phyloP scores from a whole-genome alignment of 2,797 vertebrate species.

The Capromys pilorides region DNA sequence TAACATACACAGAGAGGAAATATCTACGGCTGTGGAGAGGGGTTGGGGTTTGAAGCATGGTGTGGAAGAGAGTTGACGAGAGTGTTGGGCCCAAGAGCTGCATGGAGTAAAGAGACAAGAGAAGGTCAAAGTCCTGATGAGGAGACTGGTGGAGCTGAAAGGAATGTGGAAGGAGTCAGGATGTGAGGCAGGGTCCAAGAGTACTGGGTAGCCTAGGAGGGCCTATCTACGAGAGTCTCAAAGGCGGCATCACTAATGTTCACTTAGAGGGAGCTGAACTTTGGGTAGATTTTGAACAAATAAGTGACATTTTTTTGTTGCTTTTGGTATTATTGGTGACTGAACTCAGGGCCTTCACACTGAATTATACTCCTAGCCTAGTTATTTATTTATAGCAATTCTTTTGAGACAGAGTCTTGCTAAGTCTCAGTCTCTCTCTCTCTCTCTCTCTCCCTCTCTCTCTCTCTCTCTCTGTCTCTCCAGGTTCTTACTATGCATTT shows the following conservation, averaged over 20 bases:
- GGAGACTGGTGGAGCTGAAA: background rate
- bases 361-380: background rate
- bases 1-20: background rate
- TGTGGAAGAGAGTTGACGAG: rapidly evolving
- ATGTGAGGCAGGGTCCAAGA: too few species aligned
- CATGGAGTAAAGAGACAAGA: background rate
- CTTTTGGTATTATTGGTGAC: background rate
- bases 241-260: rapidly evolving
- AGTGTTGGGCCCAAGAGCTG: background rate
- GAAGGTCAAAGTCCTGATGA: background rate
- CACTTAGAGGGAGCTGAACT: background rate
- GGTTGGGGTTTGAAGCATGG: background rate
- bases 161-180: background rate
- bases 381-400: background rate
- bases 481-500: background rate
- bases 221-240: too few species aligned
- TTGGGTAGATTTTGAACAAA: background rate
- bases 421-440: background rate
- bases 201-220: background rate
- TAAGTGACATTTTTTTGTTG: background rate
- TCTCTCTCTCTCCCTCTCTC: background rate
- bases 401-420: background rate
- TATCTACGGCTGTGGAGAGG: background rate
- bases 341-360: background rate
- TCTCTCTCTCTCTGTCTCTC: background rate